Conservation (phyloP, 2,888 invertebrate species). For the Boloria selene region DNA sequence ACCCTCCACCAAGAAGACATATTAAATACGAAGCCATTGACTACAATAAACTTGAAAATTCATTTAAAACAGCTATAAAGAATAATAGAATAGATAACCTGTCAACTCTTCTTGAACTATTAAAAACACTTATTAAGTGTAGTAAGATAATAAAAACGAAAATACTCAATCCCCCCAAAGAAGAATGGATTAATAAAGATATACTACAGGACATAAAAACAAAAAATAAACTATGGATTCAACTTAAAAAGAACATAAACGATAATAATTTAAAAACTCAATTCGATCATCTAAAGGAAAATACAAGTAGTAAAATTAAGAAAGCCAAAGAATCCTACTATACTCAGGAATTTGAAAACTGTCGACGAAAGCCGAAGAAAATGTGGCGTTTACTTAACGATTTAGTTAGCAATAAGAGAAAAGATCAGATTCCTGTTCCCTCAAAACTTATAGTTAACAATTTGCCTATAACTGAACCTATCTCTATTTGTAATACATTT, state of each 20-base stretch:
- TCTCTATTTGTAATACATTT: no score
- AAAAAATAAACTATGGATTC: no score
- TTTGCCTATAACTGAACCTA: conserved; percentile 12
- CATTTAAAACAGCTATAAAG: not conserved
- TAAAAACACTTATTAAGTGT: not conserved
- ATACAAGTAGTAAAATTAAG: no score
- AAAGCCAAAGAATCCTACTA: no score
- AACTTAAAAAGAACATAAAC: no score
- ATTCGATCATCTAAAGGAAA: no score
- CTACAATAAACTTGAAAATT: conserved; percentile 2
- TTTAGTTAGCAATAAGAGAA: conserved; percentile 14
- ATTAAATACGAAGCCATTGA: not conserved
- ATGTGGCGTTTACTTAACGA: conserved; percentile 11
- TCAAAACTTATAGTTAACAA: conserved; percentile 15
- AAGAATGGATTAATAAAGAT: conserved; percentile 4
- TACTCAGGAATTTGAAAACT: no score
- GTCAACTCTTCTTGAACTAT: not conserved
- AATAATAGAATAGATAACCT: not conserved
- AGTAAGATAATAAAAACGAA: conserved; percentile 2
- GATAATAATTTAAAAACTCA: no score
- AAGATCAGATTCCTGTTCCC: conserved; percentile 17
- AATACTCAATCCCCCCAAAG: not conserved
- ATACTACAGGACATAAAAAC: not conserved
- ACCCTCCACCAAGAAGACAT: not conserved
- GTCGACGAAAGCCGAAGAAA: not conserved